Conservation (phyloP, 2,113 vertebrate genomes). For the Periophthalmus modestus region DNA sequence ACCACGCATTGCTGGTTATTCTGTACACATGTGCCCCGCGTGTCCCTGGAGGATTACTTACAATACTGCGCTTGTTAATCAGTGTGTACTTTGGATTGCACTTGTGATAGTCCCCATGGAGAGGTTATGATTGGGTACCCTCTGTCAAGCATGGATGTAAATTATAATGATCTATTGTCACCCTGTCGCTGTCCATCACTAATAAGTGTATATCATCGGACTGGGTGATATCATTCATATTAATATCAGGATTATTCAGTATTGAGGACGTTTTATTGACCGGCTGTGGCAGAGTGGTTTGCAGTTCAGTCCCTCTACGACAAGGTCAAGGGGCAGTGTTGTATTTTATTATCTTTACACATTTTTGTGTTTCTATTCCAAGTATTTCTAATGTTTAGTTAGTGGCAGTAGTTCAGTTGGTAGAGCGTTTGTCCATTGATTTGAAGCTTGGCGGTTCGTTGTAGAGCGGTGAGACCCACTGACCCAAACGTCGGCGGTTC, state of each 20-base stretch:
- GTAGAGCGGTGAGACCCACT: no score
- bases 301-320: background rate
- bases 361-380: no score
- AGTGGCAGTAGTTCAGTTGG: no score
- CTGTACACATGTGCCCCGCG: background rate
- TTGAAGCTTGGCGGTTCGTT: no score
- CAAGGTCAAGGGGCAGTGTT: background rate
- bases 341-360: no score
- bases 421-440: no score
- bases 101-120: background rate
- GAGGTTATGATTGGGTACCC: background rate
- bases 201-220: background rate
- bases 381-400: no score
- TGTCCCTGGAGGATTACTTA: conserved; percentile 8
- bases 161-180: background rate
- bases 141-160: background rate
- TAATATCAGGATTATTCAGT: conserved; percentile 4
- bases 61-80: background rate
- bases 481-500: no score
- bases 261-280: background rate
- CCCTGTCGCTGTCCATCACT: background rate
- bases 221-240: background rate
- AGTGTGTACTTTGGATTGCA: background rate
- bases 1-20: background rate
- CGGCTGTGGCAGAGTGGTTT: background rate